These are phyloP conservation scores for Drosophila novamexicana DNA, from an alignment of 1,140 invertebrate genomes.

Conservation along the genomic window DNA sequence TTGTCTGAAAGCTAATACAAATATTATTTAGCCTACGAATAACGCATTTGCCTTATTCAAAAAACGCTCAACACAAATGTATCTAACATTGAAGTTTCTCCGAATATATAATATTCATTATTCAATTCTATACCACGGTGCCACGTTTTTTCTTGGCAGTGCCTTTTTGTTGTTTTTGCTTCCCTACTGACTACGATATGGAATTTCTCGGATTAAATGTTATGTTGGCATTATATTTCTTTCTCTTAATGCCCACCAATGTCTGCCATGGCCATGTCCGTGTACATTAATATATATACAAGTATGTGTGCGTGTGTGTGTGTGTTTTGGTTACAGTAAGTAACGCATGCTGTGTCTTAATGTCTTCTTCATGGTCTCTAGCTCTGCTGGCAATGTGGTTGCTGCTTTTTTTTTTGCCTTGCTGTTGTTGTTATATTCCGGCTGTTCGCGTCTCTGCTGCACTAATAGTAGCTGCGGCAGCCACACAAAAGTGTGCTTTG, in stretches of 20 bases:
- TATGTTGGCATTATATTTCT: constrained; percentile 83
- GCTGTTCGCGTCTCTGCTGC: constrained; percentile 52
- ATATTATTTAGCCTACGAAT: too few species aligned
- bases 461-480: constrained; percentile 62
- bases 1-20: too few species aligned
- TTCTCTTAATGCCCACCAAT: constrained; percentile 70
- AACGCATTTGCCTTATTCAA: background rate
- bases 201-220: constrained; percentile 83
- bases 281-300: constrained; percentile 10
- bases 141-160: constrained; percentile 20
- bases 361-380: constrained; percentile 66
- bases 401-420: background rate
- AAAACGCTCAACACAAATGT: too few species aligned
- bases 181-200: constrained; percentile 66
- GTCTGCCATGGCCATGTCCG: constrained; percentile 39
- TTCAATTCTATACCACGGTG: constrained; percentile 52
- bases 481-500: constrained; percentile 71
- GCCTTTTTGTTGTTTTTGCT: constrained; percentile 32
- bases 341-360: constrained; percentile 78
- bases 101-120: background rate
- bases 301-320: constrained; percentile 20
- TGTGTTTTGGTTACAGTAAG: constrained; percentile 45
- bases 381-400: constrained; percentile 24
- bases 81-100: background rate
- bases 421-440: constrained; percentile 23